Evolutionary conservation across 2,888 invertebrate species (phyloP).

Genomic region (Chloromyia formosa): DNA sequence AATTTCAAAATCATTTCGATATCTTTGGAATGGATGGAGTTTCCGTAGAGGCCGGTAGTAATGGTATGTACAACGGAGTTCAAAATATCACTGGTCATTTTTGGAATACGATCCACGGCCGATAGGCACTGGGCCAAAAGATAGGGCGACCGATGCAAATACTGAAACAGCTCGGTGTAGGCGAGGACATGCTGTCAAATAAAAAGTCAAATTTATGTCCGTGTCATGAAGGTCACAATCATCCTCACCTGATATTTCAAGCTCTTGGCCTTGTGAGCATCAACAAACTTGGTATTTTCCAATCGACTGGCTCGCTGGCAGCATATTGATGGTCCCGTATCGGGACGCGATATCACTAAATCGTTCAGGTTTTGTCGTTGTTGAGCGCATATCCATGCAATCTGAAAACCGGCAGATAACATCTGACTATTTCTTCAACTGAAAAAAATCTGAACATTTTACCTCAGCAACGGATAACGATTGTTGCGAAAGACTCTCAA

Average conservation of each 20-base stretch:
- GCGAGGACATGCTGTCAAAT: constrained; percentile 66
- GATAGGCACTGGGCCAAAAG: constrained; percentile 75
- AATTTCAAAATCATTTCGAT: constrained; percentile 73
- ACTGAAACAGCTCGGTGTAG: constrained; percentile 75
- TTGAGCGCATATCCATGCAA: constrained; percentile 88
- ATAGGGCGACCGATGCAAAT: constrained; percentile 74
- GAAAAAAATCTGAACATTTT: constrained; percentile 19
- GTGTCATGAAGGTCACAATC: too few relatives aligned
- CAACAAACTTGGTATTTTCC: constrained; percentile 74
- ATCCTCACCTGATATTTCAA: constrained; percentile 79
- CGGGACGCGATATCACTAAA: constrained; percentile 77
- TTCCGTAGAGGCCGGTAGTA: constrained; percentile 75
- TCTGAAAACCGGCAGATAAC: constrained; percentile 64
- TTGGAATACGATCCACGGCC: constrained; percentile 70
- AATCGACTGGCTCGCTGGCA: constrained; percentile 75
- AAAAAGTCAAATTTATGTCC: not conserved
- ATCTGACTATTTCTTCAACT: not conserved
- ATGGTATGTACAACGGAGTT: constrained; percentile 61
- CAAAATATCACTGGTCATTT: constrained; percentile 58
- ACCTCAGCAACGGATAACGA: constrained; percentile 67
- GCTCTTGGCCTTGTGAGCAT: constrained; percentile 83
- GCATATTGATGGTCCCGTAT: constrained; percentile 79
- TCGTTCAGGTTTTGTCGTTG: constrained; percentile 84
- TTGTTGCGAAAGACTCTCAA: constrained; percentile 73
- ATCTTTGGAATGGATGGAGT: constrained; percentile 79